Evolutionary conservation across 1,140 invertebrate species (phyloP), one percentile per base, ranked within the genome.

Genomic region (Zaprionus davidi): DNA sequence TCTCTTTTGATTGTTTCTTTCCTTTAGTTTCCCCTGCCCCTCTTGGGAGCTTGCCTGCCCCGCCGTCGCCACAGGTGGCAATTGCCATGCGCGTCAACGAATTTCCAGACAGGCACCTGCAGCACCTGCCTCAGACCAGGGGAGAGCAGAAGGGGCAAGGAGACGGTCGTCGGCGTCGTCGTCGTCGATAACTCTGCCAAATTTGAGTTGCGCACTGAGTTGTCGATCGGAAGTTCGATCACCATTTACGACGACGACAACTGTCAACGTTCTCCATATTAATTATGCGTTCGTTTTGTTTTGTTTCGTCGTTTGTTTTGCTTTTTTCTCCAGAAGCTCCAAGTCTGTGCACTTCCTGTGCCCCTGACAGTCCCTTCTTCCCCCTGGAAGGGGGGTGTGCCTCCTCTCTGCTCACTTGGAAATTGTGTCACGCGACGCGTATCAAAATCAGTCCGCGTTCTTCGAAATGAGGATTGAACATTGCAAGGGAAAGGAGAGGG

Each of bases 221-320:
- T 46, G 71, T 58, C 65, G 68, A 80, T 87, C 83, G 83, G 83
- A 87, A 87, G 83, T 87, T 75, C 55, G 55, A 67, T 71, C 65
- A 81, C 83, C 83, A 87, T 87, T 72, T 87, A 86, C 74, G 83
- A 46, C n/a, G 6, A 79, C n/a, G 6, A 79, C 78, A 81, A 83
- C 81, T 81, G 84, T 73, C 71, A 75, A 63, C 78, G 83, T 88
- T 87, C 60, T 81, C 80, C 83, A 87, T 87, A 87, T 88, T 87
- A 87, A 87, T 83, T 74, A 75, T 65, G 66, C 64, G 66, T 55
- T 49, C 59, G 20, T 41, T 49, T 51, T 36, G 17, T 58, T 38
- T 31, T 24, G 17, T 26, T 58, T 34, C 51, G 12, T 55, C 31
- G 38, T 46, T 62, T 28, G 34, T 38, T 44, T 64, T 55, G 6